Evolutionary conservation across 1,140 invertebrate species (phyloP), one percentile per base, ranked within the genome.

Genomic region (Antheraea mylitta): DNA sequence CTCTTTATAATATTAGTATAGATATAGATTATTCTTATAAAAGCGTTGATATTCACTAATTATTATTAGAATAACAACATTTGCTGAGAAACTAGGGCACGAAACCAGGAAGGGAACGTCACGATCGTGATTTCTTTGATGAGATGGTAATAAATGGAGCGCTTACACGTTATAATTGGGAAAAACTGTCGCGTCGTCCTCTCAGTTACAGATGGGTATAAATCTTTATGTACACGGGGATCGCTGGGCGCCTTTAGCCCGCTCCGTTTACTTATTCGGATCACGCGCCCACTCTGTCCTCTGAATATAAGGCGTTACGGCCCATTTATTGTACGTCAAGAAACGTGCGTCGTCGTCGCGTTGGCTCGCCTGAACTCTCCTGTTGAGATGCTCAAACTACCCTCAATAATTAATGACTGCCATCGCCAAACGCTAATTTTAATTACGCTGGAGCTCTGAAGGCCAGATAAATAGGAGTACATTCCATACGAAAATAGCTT

Each of bases 201-300:
- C 89, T 91, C 86, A 89, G 87, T 90, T 89, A 90, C 87, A 87
- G 86, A 91, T 87, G 87, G 83, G 83, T 81, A 91, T 91, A 91
- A 91, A 91, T 91, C 89, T 91, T 85, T 86, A 87, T 87, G 83
- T 87, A 91, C 85, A 86, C 78, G 80, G 80, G 79, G 81, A 85
- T 86, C 79, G 79, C 70, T 73, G 77, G 78, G 72, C 75, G 77
- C 74, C 71, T 80, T 71, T 58, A 61, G 67, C 66, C 71, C 37
- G 69, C 72, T 65, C 68, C 71, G 68, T 60, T 81, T 74, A 79
- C 76, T 78, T 80, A 89, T 90, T 87, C 87, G 37, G 69, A 72
- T 78, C 87, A 87, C 87, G 87, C 74, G 79, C 78, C 69, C 80
- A 72, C 82, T 81, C 82, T 85, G 85, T 83, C 85, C 85, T 83